These are phyloP conservation scores for Clytia hemisphaerica DNA, from an alignment of 30 jellyfish, hydroid and myxozoan genomes.

Conservation along the genomic window DNA sequence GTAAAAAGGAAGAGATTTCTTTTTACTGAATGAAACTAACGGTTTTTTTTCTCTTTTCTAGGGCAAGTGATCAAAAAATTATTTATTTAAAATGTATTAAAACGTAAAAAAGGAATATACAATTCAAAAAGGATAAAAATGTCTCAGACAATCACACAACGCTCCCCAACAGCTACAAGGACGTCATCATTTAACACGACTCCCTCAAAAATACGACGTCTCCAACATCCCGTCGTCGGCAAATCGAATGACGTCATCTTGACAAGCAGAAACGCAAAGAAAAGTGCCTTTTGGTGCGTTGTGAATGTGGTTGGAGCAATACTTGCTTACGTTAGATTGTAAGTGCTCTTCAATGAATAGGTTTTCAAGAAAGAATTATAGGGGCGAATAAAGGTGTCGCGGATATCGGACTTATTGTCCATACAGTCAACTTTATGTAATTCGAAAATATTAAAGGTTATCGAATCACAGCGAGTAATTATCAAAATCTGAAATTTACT, in stretches of 20 bases:
- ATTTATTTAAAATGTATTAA: not conserved
- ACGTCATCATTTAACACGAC: not conserved
- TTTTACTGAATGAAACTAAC: not conserved
- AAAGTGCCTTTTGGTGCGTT: not conserved
- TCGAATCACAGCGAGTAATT: too few species aligned
- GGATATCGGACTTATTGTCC: too few species aligned
- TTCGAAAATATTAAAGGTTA: too few species aligned
- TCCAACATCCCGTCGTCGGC: constrained; percentile 24
- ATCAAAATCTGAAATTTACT: too few species aligned
- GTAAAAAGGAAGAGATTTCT: not conserved
- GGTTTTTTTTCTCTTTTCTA: not conserved
- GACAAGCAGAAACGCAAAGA: not conserved
- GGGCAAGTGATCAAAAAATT: not conserved
- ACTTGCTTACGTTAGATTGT: not conserved
- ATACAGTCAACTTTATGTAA: too few species aligned
- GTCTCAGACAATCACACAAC: constrained; percentile 1
- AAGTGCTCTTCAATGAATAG: too few species aligned
- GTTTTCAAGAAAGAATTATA: too few species aligned
- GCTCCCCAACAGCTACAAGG: not conserved
- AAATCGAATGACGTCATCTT: not conserved
- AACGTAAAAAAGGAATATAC: not conserved
- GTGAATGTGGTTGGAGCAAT: constrained; percentile 3
- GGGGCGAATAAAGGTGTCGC: too few species aligned
- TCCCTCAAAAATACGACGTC: constrained; percentile 13
- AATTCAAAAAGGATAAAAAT: not conserved